Evolutionary conservation across 2,888 invertebrate species (phyloP).

Genomic region (Chrysomela aeneicollis): DNA sequence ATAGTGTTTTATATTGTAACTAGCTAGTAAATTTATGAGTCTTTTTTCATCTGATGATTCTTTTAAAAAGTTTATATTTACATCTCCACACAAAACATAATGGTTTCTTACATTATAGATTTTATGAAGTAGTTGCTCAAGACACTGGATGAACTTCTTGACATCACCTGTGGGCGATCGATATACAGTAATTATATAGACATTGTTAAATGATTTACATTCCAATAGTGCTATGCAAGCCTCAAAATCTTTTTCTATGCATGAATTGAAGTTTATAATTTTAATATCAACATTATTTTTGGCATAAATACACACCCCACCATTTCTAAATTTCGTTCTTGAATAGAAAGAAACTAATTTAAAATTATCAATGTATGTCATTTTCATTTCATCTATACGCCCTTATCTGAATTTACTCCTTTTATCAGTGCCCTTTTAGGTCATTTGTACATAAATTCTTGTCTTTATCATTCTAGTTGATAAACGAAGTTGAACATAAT

Average conservation of each 20-base stretch:
- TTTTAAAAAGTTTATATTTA: constrained; percentile 8
- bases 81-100: constrained; percentile 9
- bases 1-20: neutral
- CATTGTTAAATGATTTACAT: constrained; percentile 8
- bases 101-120: constrained; percentile 15
- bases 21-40: neutral
- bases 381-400: constrained; percentile 11
- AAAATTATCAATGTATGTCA: constrained; percentile 5
- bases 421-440: no score
- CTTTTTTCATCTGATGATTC: neutral
- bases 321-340: constrained; percentile 7
- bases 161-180: constrained; percentile 8
- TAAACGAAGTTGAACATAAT: no score
- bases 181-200: constrained; percentile 7
- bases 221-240: constrained; percentile 10
- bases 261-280: neutral
- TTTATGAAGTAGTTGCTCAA: constrained; percentile 11
- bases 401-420: no score
- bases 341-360: constrained; percentile 5
- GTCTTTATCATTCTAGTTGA: no score
- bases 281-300: neutral
- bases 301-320: constrained; percentile 10
- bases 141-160: constrained; percentile 2
- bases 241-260: constrained; percentile 9
- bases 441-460: no score